Evolutionary conservation across 2,888 invertebrate genomes (phyloP), one percentile per base, ranked within the genome.

Genomic region (Leptarthrus brevirostris): DNA sequence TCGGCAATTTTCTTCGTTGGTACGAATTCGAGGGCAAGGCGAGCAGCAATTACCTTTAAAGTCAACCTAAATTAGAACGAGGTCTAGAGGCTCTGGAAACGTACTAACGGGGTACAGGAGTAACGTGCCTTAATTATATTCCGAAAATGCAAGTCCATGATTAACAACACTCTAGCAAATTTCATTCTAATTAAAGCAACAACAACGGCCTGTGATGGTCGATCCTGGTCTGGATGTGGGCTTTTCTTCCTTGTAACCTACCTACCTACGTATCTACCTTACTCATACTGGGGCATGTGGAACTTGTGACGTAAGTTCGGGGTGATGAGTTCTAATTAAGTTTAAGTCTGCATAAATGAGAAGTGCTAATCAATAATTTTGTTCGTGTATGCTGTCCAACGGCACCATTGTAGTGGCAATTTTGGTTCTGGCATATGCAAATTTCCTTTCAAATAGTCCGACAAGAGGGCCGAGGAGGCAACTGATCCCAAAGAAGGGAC

Each of bases 311-410:
- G 73, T 74, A 76, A 73, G 73, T 74, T 76, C 61, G 44, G 74
- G 76, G 74, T 76, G 76, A 76, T 76, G 76, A 76, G 76, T 73
- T 74, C 76, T 76, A 76, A 76, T 76, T 76, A 76, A 76, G 76
- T 76, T 76, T 76, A 76, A 76, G 76, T 76, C 74, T 76, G 74
- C 73, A 76, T 76, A 76, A 76, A 76, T 76, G 74, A 76, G 76
- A 76, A 76, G 76, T 76, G 74, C 76, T 76, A 76, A 76, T 76
- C 76, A 76, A 76, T 76, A 76, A 74, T 74, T 76, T 76, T 73
- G 71, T 74, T 76, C 74, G 74, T 74, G 72, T 76, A 74, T 74
- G 74, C 74, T 73, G 74, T 73, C 74, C 74, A 74, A 73, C 70
- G 64, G 56, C 72, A 66, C 75, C 75, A 76, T 73, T 73, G 70